Conservation (phyloP, 2,113 vertebrate genomes). For the Coptodon rendalli region DNA sequence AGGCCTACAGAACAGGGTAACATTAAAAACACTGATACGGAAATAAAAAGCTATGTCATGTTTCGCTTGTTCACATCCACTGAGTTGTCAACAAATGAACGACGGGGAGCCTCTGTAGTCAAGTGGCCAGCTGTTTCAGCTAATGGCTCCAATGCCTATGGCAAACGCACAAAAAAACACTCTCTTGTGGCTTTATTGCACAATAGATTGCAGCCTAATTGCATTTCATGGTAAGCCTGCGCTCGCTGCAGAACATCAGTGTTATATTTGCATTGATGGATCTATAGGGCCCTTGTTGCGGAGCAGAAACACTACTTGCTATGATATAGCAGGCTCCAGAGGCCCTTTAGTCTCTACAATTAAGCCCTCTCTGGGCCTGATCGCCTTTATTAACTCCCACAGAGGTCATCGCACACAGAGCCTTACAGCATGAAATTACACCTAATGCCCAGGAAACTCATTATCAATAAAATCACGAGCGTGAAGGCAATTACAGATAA, state of each 20-base stretch:
- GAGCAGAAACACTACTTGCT: constrained; percentile 43
- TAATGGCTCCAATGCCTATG: constrained; percentile 10
- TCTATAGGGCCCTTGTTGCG: constrained; percentile 42
- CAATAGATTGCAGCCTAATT: constrained; percentile 48
- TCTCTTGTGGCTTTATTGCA: constrained; percentile 31
- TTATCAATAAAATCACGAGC: constrained; percentile 77
- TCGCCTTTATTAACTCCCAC: constrained; percentile 65
- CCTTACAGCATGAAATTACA: constrained; percentile 73
- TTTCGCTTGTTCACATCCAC: constrained; percentile 9
- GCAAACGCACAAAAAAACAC: constrained; percentile 28
- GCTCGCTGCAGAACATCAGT: constrained; percentile 5
- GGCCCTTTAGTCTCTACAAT: constrained; percentile 53
- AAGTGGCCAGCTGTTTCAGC: constrained; percentile 53
- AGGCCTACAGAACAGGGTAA: constrained; percentile 70
- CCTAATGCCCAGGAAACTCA: constrained; percentile 70
- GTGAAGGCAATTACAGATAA: constrained; percentile 76
- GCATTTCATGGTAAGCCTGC: constrained; percentile 42
- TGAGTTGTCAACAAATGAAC: constrained; percentile 15
- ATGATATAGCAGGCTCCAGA: constrained; percentile 31
- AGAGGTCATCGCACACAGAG: constrained; percentile 66
- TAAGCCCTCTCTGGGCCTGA: constrained; percentile 45
- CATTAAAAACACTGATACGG: not conserved
- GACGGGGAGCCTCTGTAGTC: not conserved
- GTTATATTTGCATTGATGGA: constrained; percentile 53
- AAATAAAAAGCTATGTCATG: constrained; percentile 10